Percentiles rank a stretch among this genome's conserved stretches.
These are phyloP conservation scores for Mesorhabditis sp. DNA, from an alignment of 2,888 invertebrate genomes.

Conservation along the genomic window DNA sequence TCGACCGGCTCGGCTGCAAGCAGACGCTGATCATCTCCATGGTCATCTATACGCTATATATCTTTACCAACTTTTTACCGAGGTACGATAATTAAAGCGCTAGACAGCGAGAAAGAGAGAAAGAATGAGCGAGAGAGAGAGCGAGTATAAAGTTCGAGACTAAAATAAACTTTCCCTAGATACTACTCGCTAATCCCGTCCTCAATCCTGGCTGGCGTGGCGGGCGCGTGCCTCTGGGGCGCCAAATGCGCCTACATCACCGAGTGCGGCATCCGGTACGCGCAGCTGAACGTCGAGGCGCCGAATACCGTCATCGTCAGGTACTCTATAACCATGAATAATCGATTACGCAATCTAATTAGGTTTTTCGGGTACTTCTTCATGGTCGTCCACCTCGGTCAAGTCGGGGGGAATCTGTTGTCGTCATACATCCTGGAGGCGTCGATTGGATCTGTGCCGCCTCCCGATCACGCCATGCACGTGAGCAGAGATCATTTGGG, in stretches of 20 bases:
- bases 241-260: conserved; percentile 96
- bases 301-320: conserved; percentile 86
- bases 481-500: conserved; percentile 18
- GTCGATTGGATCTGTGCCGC: conserved; percentile 23
- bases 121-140: neutral
- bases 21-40: conserved; percentile 89
- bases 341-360: neutral
- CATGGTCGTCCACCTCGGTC: conserved; percentile 91
- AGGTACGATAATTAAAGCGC: conserved; percentile 59
- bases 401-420: conserved; percentile 90
- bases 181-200: conserved; percentile 70
- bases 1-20: conserved; percentile 86
- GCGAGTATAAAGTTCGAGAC: neutral
- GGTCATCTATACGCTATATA: conserved; percentile 88
- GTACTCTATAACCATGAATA: conserved; percentile 10
- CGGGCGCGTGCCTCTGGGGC: conserved; percentile 96
- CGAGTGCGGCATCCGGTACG: conserved; percentile 84
- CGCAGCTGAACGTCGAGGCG: conserved; percentile 70
- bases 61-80: conserved; percentile 88
- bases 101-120: no score
- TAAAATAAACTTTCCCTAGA: conserved; percentile 54
- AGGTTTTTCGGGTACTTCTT: conserved; percentile 96
- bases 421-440: conserved; percentile 68
- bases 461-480: conserved; percentile 39
- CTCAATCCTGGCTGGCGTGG: conserved; percentile 86